phyloP scores from a whole-genome alignment of 2,888 invertebrate species.

The Chrysodeixis includens region DNA sequence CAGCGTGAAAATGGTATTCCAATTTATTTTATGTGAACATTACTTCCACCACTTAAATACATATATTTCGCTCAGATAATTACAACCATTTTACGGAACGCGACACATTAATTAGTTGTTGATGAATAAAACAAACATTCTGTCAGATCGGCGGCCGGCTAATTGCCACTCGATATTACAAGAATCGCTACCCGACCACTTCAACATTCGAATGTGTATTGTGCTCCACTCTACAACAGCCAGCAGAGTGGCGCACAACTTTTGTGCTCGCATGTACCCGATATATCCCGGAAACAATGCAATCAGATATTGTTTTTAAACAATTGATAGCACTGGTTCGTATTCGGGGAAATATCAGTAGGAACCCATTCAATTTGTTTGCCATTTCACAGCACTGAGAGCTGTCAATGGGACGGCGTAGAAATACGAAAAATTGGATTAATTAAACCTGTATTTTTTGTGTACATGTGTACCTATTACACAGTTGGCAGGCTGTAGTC shows the following conservation, averaged over 20 bases:
- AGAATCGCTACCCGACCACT: constrained; percentile 43
- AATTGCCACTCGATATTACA: constrained; percentile 59
- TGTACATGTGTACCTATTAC: neutral
- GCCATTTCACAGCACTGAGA: constrained; percentile 21
- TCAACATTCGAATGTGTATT: constrained; percentile 35
- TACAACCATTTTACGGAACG: constrained; percentile 35
- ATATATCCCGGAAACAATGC: constrained; percentile 65
- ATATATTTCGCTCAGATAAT: constrained; percentile 28
- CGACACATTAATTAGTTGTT: constrained; percentile 38
- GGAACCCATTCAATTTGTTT: constrained; percentile 42
- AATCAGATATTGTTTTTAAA: constrained; percentile 70
- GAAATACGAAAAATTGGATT: constrained; percentile 12
- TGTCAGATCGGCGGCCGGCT: constrained; percentile 35
- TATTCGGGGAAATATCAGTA: constrained; percentile 20
- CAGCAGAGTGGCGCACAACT: constrained; percentile 11
- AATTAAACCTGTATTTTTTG: neutral
- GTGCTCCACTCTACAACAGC: constrained; percentile 44
- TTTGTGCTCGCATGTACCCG: constrained; percentile 39
- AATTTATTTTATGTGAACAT: constrained; percentile 20
- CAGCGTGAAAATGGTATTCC: constrained; percentile 22
- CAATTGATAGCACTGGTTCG: constrained; percentile 49
- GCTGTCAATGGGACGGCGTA: neutral
- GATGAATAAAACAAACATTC: constrained; percentile 35
- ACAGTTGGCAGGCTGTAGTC: too few relatives aligned
- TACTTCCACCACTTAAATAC: constrained; percentile 25